Conservation (phyloP, 1,140 invertebrate species). For the Penaeus japonicus region DNA sequence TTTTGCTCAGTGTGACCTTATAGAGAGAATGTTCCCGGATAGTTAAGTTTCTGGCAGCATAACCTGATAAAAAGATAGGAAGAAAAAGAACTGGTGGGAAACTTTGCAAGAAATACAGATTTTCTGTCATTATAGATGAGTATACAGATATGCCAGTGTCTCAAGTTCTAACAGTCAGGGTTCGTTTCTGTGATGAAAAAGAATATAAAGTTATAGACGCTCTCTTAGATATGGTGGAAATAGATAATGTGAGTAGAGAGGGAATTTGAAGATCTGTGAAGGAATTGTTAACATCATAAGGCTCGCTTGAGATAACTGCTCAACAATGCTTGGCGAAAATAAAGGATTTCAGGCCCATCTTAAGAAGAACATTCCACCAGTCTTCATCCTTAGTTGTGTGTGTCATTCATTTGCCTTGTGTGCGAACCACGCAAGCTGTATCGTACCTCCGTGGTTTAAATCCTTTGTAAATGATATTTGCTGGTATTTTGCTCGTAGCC, state of each 20-base stretch:
- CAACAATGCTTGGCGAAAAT: constrained; percentile 35
- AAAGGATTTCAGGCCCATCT: constrained; percentile 23
- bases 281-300: constrained; percentile 36
- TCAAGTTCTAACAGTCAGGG: constrained; percentile 42
- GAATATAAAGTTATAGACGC: neutral
- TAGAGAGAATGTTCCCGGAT: constrained; percentile 26
- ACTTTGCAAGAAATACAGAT: constrained; percentile 32
- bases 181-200: constrained; percentile 41
- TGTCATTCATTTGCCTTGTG: constrained; percentile 45
- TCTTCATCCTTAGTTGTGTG: constrained; percentile 36
- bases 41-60: constrained; percentile 23
- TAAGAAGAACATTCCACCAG: constrained; percentile 29
- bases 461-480: constrained; percentile 16
- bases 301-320: constrained; percentile 28
- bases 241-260: constrained; percentile 23
- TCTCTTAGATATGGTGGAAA: constrained; percentile 34
- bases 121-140: constrained; percentile 50
- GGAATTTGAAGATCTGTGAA: constrained; percentile 37
- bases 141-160: constrained; percentile 49
- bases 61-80: constrained; percentile 24
- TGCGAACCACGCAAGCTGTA: neutral
- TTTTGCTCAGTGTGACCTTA: constrained; percentile 13
- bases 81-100: neutral
- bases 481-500: constrained; percentile 36
- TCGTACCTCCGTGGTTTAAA: constrained; percentile 18